Evolutionary conservation across 2,888 invertebrate species (phyloP), one percentile per base, ranked within the genome.

Genomic region (Zootermopsis nevadensis): DNA sequence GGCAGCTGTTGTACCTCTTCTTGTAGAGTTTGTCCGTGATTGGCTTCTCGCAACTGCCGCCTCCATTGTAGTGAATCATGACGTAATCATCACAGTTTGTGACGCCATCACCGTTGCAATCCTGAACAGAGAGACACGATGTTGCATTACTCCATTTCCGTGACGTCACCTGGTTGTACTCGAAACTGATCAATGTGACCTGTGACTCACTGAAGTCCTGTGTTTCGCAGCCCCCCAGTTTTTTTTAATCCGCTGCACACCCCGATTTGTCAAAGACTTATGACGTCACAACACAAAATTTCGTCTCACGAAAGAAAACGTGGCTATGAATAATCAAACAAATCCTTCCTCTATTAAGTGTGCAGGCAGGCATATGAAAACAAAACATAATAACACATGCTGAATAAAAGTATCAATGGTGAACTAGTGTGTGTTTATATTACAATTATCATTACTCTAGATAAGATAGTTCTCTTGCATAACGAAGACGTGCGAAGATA

Each of bases 1-100:
- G 15, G 67, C 67, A 67, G 3, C 6, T 67, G 31, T 67, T 67
- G 31, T 67, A 67, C 12, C 67, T 3, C 3, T 67, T 67, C 10
- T 31, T 67, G n/a, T 27, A 67, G 3, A 12, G 24, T n/a, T 27
- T 67, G 27, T 67, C 67, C 27, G 81, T 69, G 42, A 84, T 35
- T 0, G 91, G 89, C 1, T 88, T 88, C 6, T 90, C 87, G 87
- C 93, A 93, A 19, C 90, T 90, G 55, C 89, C 88, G 0, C 92
- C 91, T 0, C 93, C 93, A 87, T 93, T 91, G 88, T 91, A 92
- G 88, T 93, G 93, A 83, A 93, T 92, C 91, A 93, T 91, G 88
- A 93, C 92, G 88, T 91, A 93, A 88, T 94, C 94, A 86, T 90
- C 91, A 86, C 94, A 94, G 88, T 93, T 90, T 0, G 93, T 93